A percentile compares a stretch with the other conserved stretches of the same genome.
phyloP scores from a whole-genome alignment of 1,140 invertebrate genomes.

The Meloidogyne chitwoodi region DNA sequence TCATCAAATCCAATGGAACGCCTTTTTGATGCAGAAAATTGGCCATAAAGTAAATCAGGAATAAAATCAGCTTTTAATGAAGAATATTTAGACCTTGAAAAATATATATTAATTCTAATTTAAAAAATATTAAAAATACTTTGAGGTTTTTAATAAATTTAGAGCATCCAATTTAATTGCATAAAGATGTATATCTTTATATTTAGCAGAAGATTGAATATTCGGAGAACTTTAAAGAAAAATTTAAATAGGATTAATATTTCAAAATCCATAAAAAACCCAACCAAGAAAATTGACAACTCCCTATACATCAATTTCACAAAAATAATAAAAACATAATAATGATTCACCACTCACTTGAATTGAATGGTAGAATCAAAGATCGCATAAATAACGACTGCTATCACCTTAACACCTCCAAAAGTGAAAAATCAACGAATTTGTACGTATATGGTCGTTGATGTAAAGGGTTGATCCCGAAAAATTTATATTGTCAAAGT shows the following conservation, averaged over 20 bases:
- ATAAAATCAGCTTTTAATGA: slow-evolving; percentile 47
- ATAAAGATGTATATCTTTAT: slow-evolving; percentile 45
- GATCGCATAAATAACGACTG: too few relatives aligned
- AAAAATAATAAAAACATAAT: too few relatives aligned
- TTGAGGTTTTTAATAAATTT: slow-evolving; percentile 30
- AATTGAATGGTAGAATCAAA: too few relatives aligned
- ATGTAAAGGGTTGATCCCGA: too few relatives aligned
- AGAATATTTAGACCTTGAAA: slow-evolving; percentile 16
- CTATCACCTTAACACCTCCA: too few relatives aligned
- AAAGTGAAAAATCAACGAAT: too few relatives aligned
- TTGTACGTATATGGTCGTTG: too few relatives aligned
- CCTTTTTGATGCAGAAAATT: slow-evolving; percentile 17
- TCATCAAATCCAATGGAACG: neutral
- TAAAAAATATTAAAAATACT: slow-evolving; percentile 13
- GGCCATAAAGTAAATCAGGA: slow-evolving; percentile 27
- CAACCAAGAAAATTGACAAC: too few relatives aligned
- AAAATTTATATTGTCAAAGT: too few relatives aligned
- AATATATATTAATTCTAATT: neutral
- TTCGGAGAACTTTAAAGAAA: slow-evolving; percentile 25
- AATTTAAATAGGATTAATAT: slow-evolving; percentile 6
- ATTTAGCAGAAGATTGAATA: slow-evolving; percentile 37
- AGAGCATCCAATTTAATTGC: slow-evolving; percentile 24
- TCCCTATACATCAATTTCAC: too few relatives aligned
- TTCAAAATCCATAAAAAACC: too few relatives aligned
- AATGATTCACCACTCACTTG: too few relatives aligned